Evolutionary conservation across 2,113 vertebrate species (phyloP).

Genomic region (Ictalurus furcatus): DNA sequence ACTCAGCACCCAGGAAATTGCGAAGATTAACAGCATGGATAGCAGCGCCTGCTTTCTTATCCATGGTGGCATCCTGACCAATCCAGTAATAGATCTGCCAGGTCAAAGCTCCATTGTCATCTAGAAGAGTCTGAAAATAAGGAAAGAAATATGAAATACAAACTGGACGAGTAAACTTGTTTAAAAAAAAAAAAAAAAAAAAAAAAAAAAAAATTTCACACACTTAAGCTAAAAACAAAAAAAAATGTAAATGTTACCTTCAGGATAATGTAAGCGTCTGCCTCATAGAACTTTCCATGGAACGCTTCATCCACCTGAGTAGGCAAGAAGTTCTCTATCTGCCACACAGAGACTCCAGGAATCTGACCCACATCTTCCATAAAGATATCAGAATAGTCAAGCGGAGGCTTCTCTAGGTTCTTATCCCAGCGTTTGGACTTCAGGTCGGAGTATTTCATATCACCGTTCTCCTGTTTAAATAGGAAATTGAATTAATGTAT

Average conservation of each 20-base stretch:
- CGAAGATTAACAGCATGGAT: slow-evolving; percentile 95
- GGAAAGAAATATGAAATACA: neutral
- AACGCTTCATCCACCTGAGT: slow-evolving; percentile 85
- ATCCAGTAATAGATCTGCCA: slow-evolving; percentile 99
- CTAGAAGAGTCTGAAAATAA: slow-evolving; percentile 82
- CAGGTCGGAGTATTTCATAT: slow-evolving; percentile 76
- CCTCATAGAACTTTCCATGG: slow-evolving; percentile 94
- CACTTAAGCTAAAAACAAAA: neutral
- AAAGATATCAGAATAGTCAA: slow-evolving; percentile 97
- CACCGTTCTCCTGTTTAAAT: slow-evolving; percentile 78
- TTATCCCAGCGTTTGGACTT: slow-evolving; percentile 92
- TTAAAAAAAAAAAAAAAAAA: no score
- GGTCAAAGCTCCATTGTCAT: slow-evolving; percentile 85
- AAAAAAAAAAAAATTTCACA: no score
- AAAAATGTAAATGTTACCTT: slow-evolving; percentile 75
- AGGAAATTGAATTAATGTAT: neutral
- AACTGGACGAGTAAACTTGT: neutral
- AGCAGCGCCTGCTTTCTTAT: slow-evolving; percentile 95
- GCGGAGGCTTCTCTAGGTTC: slow-evolving; percentile 89
- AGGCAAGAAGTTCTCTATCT: slow-evolving; percentile 96
- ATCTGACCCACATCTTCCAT: slow-evolving; percentile 88
- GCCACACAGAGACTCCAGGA: slow-evolving; percentile 87
- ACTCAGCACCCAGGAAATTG: slow-evolving; percentile 91
- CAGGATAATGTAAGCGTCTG: slow-evolving; percentile 95
- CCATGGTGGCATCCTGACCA: slow-evolving; percentile 88